A percentile compares a stretch with the other conserved stretches of the same genome.
Evolutionary conservation across 2,113 vertebrate species (phyloP).

Genomic region (Brachirus orientalis): DNA sequence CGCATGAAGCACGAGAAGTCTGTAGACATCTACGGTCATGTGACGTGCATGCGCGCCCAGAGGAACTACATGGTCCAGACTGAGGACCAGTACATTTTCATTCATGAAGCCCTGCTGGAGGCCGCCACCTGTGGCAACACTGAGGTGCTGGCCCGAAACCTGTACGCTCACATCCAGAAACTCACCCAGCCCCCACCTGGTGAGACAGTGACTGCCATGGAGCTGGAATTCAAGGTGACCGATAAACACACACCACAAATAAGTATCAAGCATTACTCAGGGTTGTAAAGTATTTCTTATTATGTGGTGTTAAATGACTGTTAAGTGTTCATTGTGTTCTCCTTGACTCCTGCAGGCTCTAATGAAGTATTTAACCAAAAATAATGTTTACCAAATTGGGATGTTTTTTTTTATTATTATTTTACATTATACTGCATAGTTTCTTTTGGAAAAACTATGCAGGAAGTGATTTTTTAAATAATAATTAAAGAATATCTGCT

Average conservation of each 20-base stretch:
- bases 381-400: too few relatives aligned
- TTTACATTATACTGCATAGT: too few relatives aligned
- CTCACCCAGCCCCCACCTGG: slow-evolving; percentile 92
- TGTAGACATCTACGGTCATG: slow-evolving; percentile 94
- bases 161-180: slow-evolving; percentile 97
- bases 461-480: too few relatives aligned
- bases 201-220: slow-evolving; percentile 93
- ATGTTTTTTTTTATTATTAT: too few relatives aligned
- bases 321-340: too few relatives aligned
- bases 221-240: slow-evolving; percentile 95
- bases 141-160: slow-evolving; percentile 92
- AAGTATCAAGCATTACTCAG: not conserved
- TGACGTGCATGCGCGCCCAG: slow-evolving; percentile 96
- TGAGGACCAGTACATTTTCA: slow-evolving; percentile 97
- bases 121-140: slow-evolving; percentile 91
- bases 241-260: not conserved
- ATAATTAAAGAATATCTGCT: too few relatives aligned
- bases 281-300: too few relatives aligned
- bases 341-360: not conserved
- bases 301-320: too few relatives aligned
- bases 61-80: slow-evolving; percentile 99
- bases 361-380: slow-evolving; percentile 9
- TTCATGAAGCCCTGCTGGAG: slow-evolving; percentile 94
- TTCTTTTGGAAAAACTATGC: too few relatives aligned
- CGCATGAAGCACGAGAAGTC: slow-evolving; percentile 96